Evolutionary conservation across 1,140 invertebrate genomes (phyloP).

Genomic region (Drosophila ficusphila): DNA sequence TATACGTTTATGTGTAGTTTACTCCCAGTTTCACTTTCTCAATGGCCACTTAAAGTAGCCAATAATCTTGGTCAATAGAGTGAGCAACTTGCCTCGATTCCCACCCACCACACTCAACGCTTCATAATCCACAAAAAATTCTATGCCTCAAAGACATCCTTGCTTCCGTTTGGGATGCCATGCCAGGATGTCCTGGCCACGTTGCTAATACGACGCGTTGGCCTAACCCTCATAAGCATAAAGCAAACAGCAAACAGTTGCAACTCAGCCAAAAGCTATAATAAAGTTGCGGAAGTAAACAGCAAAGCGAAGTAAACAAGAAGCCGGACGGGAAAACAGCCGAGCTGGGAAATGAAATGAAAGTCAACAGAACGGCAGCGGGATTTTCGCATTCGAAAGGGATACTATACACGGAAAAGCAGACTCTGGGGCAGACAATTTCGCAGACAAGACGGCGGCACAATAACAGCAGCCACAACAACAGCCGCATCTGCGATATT

Average conservation of each 20-base stretch:
- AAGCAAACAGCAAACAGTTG: conserved; percentile 73
- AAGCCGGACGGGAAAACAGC: conserved; percentile 21
- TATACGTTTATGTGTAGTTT: neutral
- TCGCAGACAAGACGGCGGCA: conserved; percentile 60
- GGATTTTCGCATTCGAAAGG: conserved; percentile 68
- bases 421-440: conserved; percentile 61
- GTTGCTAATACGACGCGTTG: conserved; percentile 72
- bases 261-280: conserved; percentile 80
- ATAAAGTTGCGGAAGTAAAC: conserved; percentile 80
- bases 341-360: conserved; percentile 69
- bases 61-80: conserved; percentile 47
- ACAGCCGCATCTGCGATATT: conserved; percentile 46
- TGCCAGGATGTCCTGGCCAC: conserved; percentile 7
- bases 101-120: conserved; percentile 27
- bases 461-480: conserved; percentile 24
- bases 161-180: conserved; percentile 7
- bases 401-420: conserved; percentile 39
- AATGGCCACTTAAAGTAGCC: conserved; percentile 38
- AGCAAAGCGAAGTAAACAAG: conserved; percentile 72
- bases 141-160: conserved; percentile 30
- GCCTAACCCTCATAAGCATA: conserved; percentile 73
- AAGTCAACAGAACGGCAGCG: conserved; percentile 65
- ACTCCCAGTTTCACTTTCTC: neutral
- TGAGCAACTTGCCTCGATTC: conserved; percentile 59
- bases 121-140: conserved; percentile 59